Evolutionary conservation across 2,113 vertebrate genomes (phyloP).

Genomic region (Bubo bubo): DNA sequence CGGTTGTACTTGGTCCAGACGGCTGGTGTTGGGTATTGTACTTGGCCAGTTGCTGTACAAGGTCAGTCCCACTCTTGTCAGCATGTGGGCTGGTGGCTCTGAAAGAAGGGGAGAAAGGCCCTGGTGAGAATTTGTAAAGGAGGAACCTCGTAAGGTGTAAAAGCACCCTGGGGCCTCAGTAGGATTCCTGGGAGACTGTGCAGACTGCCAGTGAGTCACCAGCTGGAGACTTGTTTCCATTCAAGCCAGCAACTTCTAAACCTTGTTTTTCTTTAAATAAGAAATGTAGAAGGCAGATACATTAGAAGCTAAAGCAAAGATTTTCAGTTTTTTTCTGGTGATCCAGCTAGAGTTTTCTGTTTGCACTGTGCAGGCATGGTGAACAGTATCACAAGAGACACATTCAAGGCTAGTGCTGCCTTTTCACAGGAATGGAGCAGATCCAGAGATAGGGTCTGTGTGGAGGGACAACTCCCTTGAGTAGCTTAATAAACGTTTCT

Average conservation of each 20-base stretch:
- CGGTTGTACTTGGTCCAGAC: accelerated
- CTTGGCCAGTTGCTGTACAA: not conserved
- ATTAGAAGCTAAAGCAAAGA: not conserved
- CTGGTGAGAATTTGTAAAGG: not conserved
- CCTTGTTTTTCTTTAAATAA: not conserved
- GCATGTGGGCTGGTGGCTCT: not conserved
- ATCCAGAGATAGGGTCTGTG: not conserved
- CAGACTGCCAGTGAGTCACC: not conserved
- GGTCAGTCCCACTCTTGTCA: not conserved
- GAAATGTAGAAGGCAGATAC: not conserved
- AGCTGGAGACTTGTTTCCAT: not conserved
- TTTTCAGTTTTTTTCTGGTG: not conserved
- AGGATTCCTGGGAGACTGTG: not conserved
- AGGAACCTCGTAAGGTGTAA: accelerated
- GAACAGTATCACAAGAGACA: not conserved
- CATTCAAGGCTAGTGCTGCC: not conserved
- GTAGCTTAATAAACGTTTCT: not conserved
- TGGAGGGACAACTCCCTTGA: not conserved
- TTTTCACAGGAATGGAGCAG: not conserved
- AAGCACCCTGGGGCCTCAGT: accelerated
- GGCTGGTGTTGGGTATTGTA: not conserved
- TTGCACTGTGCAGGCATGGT: not conserved
- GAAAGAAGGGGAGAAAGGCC: not conserved
- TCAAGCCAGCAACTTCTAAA: not conserved
- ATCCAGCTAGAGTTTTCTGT: not conserved